Percentiles rank a stretch among this genome's conserved stretches.
These are phyloP conservation scores for Azorinus chamasolen DNA, from an alignment of 2,888 invertebrate genomes.

Conservation along the genomic window DNA sequence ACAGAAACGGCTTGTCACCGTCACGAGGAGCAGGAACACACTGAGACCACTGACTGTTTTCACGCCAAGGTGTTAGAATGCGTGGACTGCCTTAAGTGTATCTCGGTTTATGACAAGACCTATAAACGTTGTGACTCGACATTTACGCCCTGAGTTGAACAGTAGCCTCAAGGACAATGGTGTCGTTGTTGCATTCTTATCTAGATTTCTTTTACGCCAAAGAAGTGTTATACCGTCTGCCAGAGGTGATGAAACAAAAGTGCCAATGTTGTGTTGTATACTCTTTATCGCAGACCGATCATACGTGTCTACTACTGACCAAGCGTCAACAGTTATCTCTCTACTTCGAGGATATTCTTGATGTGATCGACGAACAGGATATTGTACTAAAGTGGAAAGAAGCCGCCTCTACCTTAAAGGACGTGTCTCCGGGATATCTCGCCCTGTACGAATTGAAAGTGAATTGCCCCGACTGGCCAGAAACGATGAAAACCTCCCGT, in stretches of 20 bases:
- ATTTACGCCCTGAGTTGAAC: too few species aligned
- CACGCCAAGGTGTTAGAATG: too few species aligned
- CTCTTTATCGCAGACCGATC: slow-evolving; percentile 22
- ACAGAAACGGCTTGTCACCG: too few species aligned
- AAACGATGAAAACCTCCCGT: slow-evolving; percentile 12
- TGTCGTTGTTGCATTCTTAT: slow-evolving; percentile 17
- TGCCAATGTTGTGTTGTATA: background rate
- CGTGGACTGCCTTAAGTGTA: too few species aligned
- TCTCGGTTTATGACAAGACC: too few species aligned
- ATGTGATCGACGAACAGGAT: slow-evolving; percentile 19
- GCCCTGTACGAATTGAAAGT: slow-evolving; percentile 18
- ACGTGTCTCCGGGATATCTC: slow-evolving; percentile 3
- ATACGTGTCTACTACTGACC: slow-evolving; percentile 6
- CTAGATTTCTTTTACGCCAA: slow-evolving; percentile 24
- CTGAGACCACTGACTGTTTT: background rate
- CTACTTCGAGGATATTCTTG: slow-evolving; percentile 15
- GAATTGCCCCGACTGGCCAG: slow-evolving; percentile 21
- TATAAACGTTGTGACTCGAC: too few species aligned
- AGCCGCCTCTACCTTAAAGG: slow-evolving; percentile 4
- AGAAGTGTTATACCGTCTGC: slow-evolving; percentile 4
- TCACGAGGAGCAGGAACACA: too few species aligned
- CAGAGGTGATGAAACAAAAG: slow-evolving; percentile 4
- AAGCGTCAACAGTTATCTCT: slow-evolving; percentile 22
- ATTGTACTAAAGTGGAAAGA: slow-evolving; percentile 16
- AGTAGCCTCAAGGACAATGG: background rate